Percentiles rank a stretch among this genome's conserved stretches.
Conservation (phyloP, 2,797 vertebrate species). For the Oreochromis mossambicus region DNA sequence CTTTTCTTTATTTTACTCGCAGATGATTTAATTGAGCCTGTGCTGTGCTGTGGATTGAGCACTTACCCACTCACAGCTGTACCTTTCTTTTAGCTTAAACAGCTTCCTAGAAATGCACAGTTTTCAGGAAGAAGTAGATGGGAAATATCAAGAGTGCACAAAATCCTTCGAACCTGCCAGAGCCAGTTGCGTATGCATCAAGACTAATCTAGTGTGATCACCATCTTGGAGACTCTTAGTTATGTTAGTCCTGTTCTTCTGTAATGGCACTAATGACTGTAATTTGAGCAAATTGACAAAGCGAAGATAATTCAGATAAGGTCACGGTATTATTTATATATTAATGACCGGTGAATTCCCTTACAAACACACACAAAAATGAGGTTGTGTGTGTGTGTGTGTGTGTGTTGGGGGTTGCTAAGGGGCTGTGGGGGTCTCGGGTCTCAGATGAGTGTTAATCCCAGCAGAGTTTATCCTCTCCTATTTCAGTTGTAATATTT, state of each 20-base stretch:
- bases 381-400: neutral
- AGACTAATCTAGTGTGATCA: neutral
- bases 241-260: neutral
- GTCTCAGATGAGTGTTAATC: constrained; percentile 25
- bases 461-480: constrained; percentile 34
- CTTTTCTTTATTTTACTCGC: neutral
- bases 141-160: neutral
- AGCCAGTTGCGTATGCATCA: neutral
- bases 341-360: neutral
- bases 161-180: neutral
- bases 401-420: neutral
- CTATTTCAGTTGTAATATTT: constrained; percentile 38
- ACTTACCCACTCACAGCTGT: neutral
- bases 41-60: neutral
- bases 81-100: neutral
- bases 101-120: neutral
- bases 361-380: neutral
- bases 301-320: neutral
- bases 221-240: neutral
- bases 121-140: neutral
- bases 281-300: neutral
- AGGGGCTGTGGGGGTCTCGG: neutral
- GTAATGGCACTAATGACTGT: neutral
- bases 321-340: neutral
- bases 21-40: neutral